phyloP scores from a whole-genome alignment of 30 jellyfish, hydroid and myxozoan genomes.

The Aurelia sp. region DNA sequence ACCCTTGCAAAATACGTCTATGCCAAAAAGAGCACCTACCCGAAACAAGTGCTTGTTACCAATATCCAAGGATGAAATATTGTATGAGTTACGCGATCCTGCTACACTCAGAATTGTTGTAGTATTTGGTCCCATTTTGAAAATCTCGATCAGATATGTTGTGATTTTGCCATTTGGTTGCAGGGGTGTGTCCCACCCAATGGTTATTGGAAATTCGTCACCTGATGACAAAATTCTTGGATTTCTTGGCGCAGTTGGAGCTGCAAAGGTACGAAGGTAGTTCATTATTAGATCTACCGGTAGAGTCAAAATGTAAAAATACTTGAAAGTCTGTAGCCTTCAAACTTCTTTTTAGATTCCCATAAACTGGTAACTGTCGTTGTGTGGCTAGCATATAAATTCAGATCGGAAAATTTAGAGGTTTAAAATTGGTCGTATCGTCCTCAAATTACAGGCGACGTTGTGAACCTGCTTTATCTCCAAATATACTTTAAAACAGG shows the following conservation, averaged over 20 bases:
- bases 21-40: background rate
- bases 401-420: too few species aligned
- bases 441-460: too few species aligned
- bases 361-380: too few species aligned
- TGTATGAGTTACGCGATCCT: conserved; percentile 30
- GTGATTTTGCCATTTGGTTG: conserved; percentile 81
- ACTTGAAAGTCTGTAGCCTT: background rate
- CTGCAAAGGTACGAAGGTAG: conserved; percentile 8
- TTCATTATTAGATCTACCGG: background rate
- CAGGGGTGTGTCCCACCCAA: conserved; percentile 74
- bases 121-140: conserved; percentile 33
- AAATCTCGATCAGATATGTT: conserved; percentile 45
- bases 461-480: too few species aligned
- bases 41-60: conserved; percentile 29
- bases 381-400: too few species aligned
- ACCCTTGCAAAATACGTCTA: too few species aligned
- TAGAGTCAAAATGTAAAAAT: background rate
- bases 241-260: conserved; percentile 55
- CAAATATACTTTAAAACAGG: too few species aligned
- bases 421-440: too few species aligned
- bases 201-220: conserved; percentile 15
- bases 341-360: background rate
- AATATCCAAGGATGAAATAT: conserved; percentile 19
- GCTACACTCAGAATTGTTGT: background rate
- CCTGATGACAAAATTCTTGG: conserved; percentile 32